Conservation (phyloP, 2,888 invertebrate genomes). For the Drosophila robusta region DNA sequence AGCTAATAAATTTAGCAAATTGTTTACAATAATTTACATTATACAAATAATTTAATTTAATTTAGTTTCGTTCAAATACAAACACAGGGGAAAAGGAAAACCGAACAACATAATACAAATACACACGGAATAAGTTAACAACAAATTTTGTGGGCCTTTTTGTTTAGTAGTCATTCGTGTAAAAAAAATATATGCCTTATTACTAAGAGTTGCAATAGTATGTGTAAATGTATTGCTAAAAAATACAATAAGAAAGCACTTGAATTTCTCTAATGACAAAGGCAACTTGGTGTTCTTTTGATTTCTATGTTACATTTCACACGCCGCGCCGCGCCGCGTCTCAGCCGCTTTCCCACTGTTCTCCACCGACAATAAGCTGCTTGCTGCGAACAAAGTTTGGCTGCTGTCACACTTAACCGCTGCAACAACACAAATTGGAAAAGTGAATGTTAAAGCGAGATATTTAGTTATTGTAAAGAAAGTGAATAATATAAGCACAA, state of each 20-base stretch:
- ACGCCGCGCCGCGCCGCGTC: slow-evolving; percentile 5
- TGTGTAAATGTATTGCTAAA: slow-evolving; percentile 42
- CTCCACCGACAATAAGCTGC: slow-evolving; percentile 11
- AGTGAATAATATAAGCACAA: background rate
- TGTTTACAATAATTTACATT: slow-evolving; percentile 30
- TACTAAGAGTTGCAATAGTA: slow-evolving; percentile 35
- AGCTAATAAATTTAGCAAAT: slow-evolving; percentile 10
- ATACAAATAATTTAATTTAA: slow-evolving; percentile 28
- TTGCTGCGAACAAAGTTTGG: slow-evolving; percentile 9
- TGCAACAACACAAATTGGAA: slow-evolving; percentile 34
- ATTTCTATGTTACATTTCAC: slow-evolving; percentile 25
- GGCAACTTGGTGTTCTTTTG: slow-evolving; percentile 78
- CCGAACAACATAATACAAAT: slow-evolving; percentile 12
- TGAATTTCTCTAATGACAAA: slow-evolving; percentile 74
- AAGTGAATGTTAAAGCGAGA: background rate
- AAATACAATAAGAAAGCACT: slow-evolving; percentile 77
- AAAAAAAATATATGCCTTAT: slow-evolving; percentile 25
- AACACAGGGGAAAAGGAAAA: slow-evolving; percentile 8
- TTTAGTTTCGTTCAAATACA: slow-evolving; percentile 9
- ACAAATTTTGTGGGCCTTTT: slow-evolving; percentile 9
- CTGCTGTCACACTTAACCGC: slow-evolving; percentile 49
- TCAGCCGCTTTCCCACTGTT: background rate
- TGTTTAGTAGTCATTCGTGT: slow-evolving; percentile 22
- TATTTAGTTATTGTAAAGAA: background rate
- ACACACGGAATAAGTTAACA: slow-evolving; percentile 9